Base-by-base conservation (phyloP, 2,113 vertebrate genomes). In the Morone saxatilis region DNA sequence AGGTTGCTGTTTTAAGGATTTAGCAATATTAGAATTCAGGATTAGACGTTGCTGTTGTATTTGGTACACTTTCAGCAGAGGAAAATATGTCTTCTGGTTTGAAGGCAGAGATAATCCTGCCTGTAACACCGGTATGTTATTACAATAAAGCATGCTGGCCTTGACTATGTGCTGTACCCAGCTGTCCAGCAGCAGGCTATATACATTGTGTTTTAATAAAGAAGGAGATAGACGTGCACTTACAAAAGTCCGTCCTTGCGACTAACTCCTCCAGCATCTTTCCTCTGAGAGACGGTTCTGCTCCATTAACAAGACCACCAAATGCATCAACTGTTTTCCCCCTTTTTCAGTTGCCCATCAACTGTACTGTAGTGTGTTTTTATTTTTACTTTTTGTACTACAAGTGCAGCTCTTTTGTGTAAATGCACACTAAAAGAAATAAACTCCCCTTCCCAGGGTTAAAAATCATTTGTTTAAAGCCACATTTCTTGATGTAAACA, bases 251-350 rank as follows among this genome's bases (percentile, higher is more conserved):
- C 8, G 45, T 75, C 78, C 70, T 82, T 71, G 65, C 25, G 74
- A 59, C 31, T 38, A 59, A 17, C 62, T 54, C 48, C 16, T 59
- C 19, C 77, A 47, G 45, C 59, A 60, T 70, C 45, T 16, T 53
- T 48, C 20, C 73, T 78, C 31, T 17, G 20, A 71, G 12, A 81
- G 51, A 71, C n/a, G 40, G 60, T 47, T 71, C 70, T 61, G 59
- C 74, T 75, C 53, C 51, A 56, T 60, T 74, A 41, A 50, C 22
- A 22, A 70, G 16, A 53, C 51, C 62, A 69, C 5, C 51, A 14
- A 60, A 50, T 40, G 60, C 65, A 72, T 60, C 74, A 56, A 20
- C 40, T 20, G 31, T 14, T 63, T 19, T 59, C 25, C 25, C 25
- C 25, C 25, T 25, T 25, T 25, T 65, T 43, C 12, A 53, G 25